Base-by-base conservation (phyloP, 2,888 invertebrate species). In the Callimorpha dominula region DNA sequence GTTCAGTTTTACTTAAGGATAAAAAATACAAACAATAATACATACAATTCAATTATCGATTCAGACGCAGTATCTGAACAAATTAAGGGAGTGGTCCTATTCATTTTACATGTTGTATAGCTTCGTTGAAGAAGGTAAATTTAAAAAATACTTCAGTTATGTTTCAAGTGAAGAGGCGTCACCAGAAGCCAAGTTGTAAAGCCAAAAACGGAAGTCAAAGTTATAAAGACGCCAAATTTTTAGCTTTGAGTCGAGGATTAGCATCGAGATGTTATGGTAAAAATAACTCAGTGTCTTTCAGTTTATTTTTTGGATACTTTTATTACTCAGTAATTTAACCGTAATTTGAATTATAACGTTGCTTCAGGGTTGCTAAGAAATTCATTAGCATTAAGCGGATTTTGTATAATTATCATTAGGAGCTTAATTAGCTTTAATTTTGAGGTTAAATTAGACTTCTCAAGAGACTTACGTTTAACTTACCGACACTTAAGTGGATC, bases 291-390 rank as follows among this genome's bases (percentile, higher is more conserved):
- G n/a, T n/a, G 11, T 15, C 17, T 8, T 17, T 52, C 5, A 46
- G 31, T 31, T 31, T 31, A 1, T 31, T n/a, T 17, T 49, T 17
- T 11, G 9, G 20, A 49, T 57, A 63, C n/a, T 65, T 70, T 75
- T 69, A 83, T 77, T 76, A 78, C 60, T 62, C 31, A 69, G 69
- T 72, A 74, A 81, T 74, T 83, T 72, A 79, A 79, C 78, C 75
- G 76, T 76, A 78, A 84, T 78, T 76, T 50, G 65, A 62, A 63
- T 52, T 77, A 74, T 74, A 75, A 17, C 62, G 60, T 63, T 68
- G 42, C 42, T 67, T 54, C 14, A 67, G 43, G 72, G 74, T 62
- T 64, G 71, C 76, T 64, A 62, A 31, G 54, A 46, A 74, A 81
- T 78, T 80, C 71, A 75, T 76, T 69, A 72, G 63, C 68, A 74